Evolutionary conservation across 2,797 vertebrate species (phyloP).

Genomic region (Sternotherus odoratus): DNA sequence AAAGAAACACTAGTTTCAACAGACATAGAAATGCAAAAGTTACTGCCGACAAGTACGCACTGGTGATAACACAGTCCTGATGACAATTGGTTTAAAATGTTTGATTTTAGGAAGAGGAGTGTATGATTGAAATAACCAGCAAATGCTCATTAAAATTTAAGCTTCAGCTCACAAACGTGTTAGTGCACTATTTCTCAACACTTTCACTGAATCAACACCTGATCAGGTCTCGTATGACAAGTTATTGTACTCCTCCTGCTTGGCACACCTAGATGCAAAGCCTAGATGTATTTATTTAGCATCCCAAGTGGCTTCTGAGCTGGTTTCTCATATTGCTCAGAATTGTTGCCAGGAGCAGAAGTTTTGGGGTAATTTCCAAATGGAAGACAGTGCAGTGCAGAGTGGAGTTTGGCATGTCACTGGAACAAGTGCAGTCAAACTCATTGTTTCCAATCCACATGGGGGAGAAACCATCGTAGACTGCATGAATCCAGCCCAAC

Average conservation of each 20-base stretch:
- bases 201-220: not conserved
- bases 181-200: not conserved
- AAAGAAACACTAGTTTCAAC: not conserved
- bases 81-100: not conserved
- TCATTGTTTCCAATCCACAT: not conserved
- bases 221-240: not conserved
- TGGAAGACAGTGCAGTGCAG: fast-evolving
- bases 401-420: fast-evolving
- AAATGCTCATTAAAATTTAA: not conserved
- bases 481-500: not conserved
- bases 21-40: not conserved
- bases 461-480: not conserved
- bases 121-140: not conserved
- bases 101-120: not conserved
- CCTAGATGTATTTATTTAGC: not conserved
- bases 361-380: not conserved
- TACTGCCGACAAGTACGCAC: not conserved
- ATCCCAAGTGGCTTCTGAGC: not conserved
- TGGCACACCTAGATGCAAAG: not conserved
- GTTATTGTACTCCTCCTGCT: not conserved
- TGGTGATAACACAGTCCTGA: not conserved
- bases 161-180: not conserved
- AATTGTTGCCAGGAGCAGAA: fast-evolving
- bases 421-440: not conserved
- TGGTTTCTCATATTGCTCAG: not conserved